phyloP scores from a whole-genome alignment of 1,140 invertebrate genomes.

The Sminthurinus signatus region DNA sequence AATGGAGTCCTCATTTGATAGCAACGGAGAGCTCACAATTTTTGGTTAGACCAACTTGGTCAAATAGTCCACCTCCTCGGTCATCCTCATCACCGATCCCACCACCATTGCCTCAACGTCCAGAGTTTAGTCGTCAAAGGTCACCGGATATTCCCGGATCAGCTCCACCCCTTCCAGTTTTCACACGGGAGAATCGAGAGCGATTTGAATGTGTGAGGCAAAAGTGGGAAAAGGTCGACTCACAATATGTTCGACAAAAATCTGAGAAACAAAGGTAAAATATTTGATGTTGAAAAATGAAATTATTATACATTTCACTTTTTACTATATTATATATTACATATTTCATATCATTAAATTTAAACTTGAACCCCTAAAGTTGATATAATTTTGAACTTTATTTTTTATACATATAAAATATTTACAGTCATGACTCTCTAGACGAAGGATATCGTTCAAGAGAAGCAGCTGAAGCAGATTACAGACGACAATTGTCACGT shows the following conservation, averaged over 20 bases:
- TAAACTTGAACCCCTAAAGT: no score
- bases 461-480: conserved; percentile 41
- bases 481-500: conserved; percentile 39
- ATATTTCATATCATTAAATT: no score
- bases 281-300: no score
- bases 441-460: conserved; percentile 39
- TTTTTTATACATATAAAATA: no score
- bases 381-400: no score
- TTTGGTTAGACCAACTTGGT: conserved; percentile 42
- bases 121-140: conserved; percentile 35
- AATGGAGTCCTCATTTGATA: conserved; percentile 43
- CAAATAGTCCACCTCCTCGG: conserved; percentile 15
- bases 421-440: conserved; percentile 40
- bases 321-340: no score
- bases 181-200: conserved; percentile 28
- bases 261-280: no score
- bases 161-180: conserved; percentile 28
- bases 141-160: conserved; percentile 32
- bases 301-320: no score
- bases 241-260: conserved; percentile 36
- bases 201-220: conserved; percentile 38
- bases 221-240: conserved; percentile 41
- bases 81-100: conserved; percentile 30
- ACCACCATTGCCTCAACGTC: conserved; percentile 38
- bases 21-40: conserved; percentile 43